These are phyloP conservation scores for Gonocerus acuteangulatus DNA, from an alignment of 2,888 invertebrate genomes.

Conservation along the genomic window DNA sequence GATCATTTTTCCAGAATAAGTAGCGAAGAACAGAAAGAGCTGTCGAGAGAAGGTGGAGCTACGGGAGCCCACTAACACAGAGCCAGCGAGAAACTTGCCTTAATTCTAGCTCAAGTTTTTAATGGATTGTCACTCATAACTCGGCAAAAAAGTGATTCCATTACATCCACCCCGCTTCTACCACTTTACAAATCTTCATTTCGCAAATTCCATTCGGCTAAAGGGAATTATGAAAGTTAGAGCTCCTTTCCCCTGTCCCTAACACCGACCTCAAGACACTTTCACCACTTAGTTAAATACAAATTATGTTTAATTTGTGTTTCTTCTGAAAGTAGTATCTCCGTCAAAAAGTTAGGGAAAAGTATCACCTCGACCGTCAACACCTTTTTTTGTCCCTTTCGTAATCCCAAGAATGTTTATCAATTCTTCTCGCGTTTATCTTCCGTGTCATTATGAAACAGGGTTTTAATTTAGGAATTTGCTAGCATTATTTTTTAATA, in stretches of 20 bases:
- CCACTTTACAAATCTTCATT: slow-evolving; percentile 19
- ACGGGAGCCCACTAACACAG: slow-evolving; percentile 1
- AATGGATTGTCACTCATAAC: slow-evolving; percentile 28
- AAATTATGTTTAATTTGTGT: slow-evolving; percentile 21
- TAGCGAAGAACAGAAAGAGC: too few species aligned
- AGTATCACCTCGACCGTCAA: neutral
- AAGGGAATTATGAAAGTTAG: slow-evolving; percentile 22
- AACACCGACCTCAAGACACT: slow-evolving; percentile 6
- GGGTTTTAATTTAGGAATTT: too few species aligned
- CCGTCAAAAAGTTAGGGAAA: neutral
- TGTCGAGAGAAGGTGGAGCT: too few species aligned
- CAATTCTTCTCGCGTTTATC: too few species aligned
- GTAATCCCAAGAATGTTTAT: too few species aligned
- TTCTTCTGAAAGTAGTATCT: slow-evolving; percentile 3
- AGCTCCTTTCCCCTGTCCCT: neutral
- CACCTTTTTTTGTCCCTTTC: too few species aligned
- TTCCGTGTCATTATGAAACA: too few species aligned
- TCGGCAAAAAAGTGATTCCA: slow-evolving; percentile 22
- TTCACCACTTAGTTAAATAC: slow-evolving; percentile 21
- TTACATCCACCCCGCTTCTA: slow-evolving; percentile 7
- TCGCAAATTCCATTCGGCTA: slow-evolving; percentile 14
- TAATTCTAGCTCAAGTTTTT: slow-evolving; percentile 21
- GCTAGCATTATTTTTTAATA: too few species aligned
- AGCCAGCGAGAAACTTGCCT: neutral
- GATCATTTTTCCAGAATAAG: too few species aligned